phyloP scores from a whole-genome alignment of 2,797 vertebrate species.

The Crax fasciolata region DNA sequence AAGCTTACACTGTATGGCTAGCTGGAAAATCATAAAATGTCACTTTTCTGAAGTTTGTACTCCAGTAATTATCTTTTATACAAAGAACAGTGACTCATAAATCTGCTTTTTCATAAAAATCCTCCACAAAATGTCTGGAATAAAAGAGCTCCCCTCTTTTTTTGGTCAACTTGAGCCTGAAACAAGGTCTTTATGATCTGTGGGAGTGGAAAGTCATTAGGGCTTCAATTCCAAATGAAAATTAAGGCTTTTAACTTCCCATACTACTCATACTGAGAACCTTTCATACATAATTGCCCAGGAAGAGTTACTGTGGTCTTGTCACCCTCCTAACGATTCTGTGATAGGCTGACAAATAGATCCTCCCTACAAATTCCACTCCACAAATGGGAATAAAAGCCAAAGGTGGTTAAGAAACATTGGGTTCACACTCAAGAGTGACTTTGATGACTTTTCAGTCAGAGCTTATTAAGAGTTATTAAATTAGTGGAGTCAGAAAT shows the following conservation, averaged over 20 bases:
- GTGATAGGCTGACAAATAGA: conserved; percentile 41
- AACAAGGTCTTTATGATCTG: conserved; percentile 44
- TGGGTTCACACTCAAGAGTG: conserved; percentile 12
- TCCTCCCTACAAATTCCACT: conserved; percentile 42
- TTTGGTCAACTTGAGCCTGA: conserved; percentile 63
- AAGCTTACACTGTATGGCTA: neutral
- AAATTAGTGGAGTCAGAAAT: conserved; percentile 7
- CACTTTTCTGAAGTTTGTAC: conserved; percentile 28
- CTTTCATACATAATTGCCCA: conserved; percentile 71
- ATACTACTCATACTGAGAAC: conserved; percentile 52
- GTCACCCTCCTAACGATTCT: conserved; percentile 45
- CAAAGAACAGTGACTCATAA: conserved; percentile 52
- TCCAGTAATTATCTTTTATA: conserved; percentile 37
- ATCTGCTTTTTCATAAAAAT: conserved; percentile 25
- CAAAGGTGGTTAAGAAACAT: conserved; percentile 32
- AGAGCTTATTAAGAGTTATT: conserved; percentile 4
- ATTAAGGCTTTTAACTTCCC: conserved; percentile 57
- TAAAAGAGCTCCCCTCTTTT: neutral
- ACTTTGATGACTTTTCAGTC: conserved; percentile 39
- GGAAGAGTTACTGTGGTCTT: conserved; percentile 64
- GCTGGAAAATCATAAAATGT: neutral
- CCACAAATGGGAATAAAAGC: conserved; percentile 32
- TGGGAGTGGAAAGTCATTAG: conserved; percentile 54
- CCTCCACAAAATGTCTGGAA: neutral
- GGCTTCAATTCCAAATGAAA: conserved; percentile 62